These are phyloP conservation scores for Ellobius talpinus DNA, from an alignment of 2,113 vertebrate genomes.

Conservation along the genomic window DNA sequence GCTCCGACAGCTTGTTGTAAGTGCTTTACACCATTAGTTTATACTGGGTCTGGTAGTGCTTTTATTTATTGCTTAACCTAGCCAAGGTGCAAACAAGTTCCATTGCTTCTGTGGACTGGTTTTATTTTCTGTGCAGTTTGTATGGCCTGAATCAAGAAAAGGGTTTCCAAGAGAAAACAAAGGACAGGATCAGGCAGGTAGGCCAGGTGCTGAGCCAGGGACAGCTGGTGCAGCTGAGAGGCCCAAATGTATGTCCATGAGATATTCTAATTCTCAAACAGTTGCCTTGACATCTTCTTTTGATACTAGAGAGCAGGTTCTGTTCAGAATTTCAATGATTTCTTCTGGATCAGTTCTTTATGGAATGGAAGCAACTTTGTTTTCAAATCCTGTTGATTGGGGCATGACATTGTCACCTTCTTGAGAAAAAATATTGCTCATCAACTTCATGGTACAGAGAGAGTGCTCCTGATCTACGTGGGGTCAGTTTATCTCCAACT, in stretches of 20 bases:
- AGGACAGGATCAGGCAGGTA: background rate
- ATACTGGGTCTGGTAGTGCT: background rate
- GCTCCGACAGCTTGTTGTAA: background rate
- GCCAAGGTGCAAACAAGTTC: background rate
- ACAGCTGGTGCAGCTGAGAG: background rate
- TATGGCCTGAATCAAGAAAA: conserved; percentile 28
- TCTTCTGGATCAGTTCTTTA: background rate
- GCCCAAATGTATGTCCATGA: background rate
- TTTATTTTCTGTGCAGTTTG: background rate
- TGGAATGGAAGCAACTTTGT: background rate
- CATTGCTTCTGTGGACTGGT: background rate
- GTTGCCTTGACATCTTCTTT: background rate
- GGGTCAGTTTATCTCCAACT: background rate
- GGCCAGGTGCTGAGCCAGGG: background rate
- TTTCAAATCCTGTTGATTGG: background rate
- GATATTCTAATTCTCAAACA: background rate
- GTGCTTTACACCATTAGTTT: background rate
- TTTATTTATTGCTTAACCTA: background rate
- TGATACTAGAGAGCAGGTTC: background rate
- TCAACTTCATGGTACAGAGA: background rate
- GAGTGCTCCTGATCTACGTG: background rate
- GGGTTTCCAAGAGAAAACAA: background rate
- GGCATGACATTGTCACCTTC: background rate
- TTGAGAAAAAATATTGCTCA: background rate
- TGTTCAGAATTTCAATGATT: background rate